A percentile compares a stretch with the other conserved stretches of the same genome.
Conservation (phyloP, 2,113 vertebrate genomes). For the Eulemur macaco region DNA sequence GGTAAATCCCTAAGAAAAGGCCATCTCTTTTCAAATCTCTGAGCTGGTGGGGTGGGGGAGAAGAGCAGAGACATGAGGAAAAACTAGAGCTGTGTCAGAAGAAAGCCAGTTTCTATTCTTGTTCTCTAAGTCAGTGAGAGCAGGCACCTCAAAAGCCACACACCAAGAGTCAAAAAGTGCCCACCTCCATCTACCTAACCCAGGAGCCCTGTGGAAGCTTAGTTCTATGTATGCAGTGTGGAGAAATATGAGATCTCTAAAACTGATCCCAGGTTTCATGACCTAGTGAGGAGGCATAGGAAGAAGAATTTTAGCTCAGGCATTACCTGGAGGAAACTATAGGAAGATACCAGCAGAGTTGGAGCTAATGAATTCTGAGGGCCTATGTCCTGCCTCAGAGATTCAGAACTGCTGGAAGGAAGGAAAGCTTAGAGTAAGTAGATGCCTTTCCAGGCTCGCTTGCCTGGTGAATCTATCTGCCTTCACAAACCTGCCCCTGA, state of each 20-base stretch:
- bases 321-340: not conserved
- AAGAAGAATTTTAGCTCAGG: not conserved
- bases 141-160: not conserved
- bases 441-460: not conserved
- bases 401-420: not conserved
- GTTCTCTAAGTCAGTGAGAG: not conserved
- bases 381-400: not conserved
- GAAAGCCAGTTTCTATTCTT: constrained; percentile 11
- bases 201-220: not conserved
- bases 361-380: constrained; percentile 10
- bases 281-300: not conserved
- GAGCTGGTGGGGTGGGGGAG: not conserved
- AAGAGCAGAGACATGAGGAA: not conserved
- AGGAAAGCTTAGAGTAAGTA: not conserved
- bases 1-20: not conserved
- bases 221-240: not conserved
- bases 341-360: not conserved
- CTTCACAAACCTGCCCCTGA: not conserved
- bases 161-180: not conserved
- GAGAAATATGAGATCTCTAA: not conserved
- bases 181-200: not conserved
- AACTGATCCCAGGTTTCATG: not conserved
- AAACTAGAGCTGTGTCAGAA: not conserved
- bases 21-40: not conserved
- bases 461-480: not conserved